These are phyloP conservation scores for Zingel zingel DNA, from an alignment of 2,113 vertebrate species.

Conservation along the genomic window DNA sequence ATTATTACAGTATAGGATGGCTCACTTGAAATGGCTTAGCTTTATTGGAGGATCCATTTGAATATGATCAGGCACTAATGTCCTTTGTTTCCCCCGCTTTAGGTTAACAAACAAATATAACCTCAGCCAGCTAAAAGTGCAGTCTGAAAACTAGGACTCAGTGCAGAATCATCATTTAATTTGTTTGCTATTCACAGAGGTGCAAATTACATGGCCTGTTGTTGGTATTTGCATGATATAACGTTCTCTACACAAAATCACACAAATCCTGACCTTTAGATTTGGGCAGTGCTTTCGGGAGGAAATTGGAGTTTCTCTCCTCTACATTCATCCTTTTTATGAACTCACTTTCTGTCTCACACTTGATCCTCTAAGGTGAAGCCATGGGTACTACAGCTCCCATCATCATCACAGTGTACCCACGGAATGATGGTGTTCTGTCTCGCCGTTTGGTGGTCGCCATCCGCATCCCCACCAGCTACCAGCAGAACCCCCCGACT, in stretches of 20 bases:
- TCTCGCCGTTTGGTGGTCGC: constrained; percentile 89
- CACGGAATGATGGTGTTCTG: constrained; percentile 87
- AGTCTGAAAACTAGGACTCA: neutral
- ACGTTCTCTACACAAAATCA: neutral
- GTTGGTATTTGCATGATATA: constrained; percentile 12
- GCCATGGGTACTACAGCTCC: constrained; percentile 92
- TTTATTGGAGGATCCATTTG: constrained; percentile 4
- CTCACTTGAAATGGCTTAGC: neutral
- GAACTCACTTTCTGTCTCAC: neutral
- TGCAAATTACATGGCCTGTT: neutral
- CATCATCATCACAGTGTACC: constrained; percentile 89
- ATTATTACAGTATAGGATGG: neutral
- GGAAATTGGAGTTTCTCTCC: neutral
- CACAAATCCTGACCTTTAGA: constrained; percentile 43
- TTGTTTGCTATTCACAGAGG: constrained; percentile 7
- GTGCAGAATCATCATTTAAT: constrained; percentile 9
- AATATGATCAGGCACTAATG: neutral
- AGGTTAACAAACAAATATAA: constrained; percentile 1
- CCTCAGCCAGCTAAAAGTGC: neutral
- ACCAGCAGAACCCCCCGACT: constrained; percentile 85
- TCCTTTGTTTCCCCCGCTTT: neutral
- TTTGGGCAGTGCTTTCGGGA: constrained; percentile 1
- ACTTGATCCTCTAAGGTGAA: constrained; percentile 72
- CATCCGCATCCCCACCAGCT: constrained; percentile 87
- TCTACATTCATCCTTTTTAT: neutral